These are phyloP conservation scores for Icerya purchasi DNA, from an alignment of 2,888 invertebrate species.

Conservation along the genomic window DNA sequence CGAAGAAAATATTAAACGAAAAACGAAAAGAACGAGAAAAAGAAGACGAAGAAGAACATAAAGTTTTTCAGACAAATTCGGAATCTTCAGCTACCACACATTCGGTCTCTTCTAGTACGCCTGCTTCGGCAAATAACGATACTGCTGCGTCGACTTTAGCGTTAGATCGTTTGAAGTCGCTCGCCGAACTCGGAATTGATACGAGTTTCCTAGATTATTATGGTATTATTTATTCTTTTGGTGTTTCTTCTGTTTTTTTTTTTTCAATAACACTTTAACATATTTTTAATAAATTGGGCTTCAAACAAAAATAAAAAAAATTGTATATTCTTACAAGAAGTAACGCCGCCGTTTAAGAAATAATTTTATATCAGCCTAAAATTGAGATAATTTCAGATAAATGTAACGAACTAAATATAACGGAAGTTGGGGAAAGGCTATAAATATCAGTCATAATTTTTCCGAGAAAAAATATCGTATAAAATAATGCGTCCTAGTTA, in stretches of 20 bases:
- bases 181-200: conserved; percentile 62
- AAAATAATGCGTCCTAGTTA: no score
- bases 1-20: conserved; percentile 46
- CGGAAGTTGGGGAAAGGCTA: no score
- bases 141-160: background rate
- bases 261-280: no score
- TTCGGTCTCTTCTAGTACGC: background rate
- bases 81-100: background rate
- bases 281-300: no score
- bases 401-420: no score
- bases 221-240: conserved; percentile 24
- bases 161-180: conserved; percentile 46
- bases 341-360: no score
- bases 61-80: conserved; percentile 5
- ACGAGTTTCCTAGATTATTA: conserved; percentile 55
- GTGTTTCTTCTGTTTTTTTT: background rate
- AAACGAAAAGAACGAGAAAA: conserved; percentile 40
- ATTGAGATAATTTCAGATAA: no score
- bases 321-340: no score
- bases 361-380: no score
- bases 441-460: no score
- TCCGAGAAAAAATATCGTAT: no score
- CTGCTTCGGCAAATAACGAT: background rate
- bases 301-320: no score
- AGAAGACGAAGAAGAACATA: conserved; percentile 27